Percentiles rank a stretch among this genome's conserved stretches.
phyloP scores from a whole-genome alignment of 30 jellyfish, hydroid and myxozoan genomes.

The Aurelia aurita complex sp. Pacific region DNA sequence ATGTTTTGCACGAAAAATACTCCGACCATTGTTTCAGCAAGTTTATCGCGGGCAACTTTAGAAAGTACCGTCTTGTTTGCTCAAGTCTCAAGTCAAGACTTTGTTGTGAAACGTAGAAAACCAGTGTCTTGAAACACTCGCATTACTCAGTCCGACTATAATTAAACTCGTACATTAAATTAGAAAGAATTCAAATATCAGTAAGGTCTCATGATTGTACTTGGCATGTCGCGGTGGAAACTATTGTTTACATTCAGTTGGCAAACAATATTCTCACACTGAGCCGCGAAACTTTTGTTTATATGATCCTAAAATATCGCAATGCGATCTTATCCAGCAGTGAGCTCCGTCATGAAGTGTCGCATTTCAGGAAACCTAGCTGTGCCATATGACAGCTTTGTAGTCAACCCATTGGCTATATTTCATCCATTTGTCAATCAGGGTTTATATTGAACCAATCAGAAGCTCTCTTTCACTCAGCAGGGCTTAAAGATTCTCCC shows the following conservation, averaged over 20 bases:
- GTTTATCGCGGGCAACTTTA: too few species aligned
- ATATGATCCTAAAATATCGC: slow-evolving; percentile 53
- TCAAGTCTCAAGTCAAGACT: too few species aligned
- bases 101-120: background rate
- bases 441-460: slow-evolving; percentile 25
- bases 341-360: slow-evolving; percentile 29
- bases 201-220: background rate
- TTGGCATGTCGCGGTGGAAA: background rate
- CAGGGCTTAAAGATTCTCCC: slow-evolving; percentile 23
- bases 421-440: slow-evolving; percentile 47
- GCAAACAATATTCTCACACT: slow-evolving; percentile 1
- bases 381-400: slow-evolving; percentile 37
- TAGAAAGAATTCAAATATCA: slow-evolving; percentile 3
- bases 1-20: too few species aligned
- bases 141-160: slow-evolving; percentile 11
- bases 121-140: background rate
- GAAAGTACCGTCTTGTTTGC: too few species aligned
- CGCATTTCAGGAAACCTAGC: slow-evolving; percentile 53
- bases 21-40: too few species aligned
- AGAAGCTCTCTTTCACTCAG: slow-evolving; percentile 22
- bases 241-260: background rate
- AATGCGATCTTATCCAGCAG: slow-evolving; percentile 40
- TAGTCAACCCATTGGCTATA: slow-evolving; percentile 31
- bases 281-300: slow-evolving; percentile 17
- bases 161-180: slow-evolving; percentile 2